Evolutionary conservation across 2,113 vertebrate species (phyloP).

Genomic region (Phyllostomus hastatus): DNA sequence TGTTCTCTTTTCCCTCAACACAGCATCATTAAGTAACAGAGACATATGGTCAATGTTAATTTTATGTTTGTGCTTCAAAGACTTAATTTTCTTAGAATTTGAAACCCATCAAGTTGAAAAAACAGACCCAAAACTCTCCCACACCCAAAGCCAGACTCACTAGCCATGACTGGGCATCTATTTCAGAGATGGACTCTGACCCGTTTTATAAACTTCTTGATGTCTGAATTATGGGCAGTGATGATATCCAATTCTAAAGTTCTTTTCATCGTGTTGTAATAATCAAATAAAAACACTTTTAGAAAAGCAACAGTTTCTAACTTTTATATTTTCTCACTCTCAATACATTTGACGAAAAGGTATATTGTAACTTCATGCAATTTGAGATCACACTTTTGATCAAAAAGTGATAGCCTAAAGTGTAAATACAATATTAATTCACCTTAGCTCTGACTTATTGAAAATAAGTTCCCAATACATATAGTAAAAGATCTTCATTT

Average conservation of each 20-base stretch:
- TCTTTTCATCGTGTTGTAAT: background rate
- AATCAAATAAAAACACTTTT: background rate
- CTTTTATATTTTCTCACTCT: background rate
- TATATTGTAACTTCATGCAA: background rate
- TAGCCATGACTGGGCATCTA: background rate
- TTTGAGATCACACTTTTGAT: background rate
- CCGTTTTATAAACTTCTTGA: background rate
- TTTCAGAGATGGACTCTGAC: background rate
- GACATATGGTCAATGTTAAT: background rate
- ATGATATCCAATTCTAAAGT: background rate
- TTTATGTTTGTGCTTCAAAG: background rate
- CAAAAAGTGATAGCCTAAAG: background rate
- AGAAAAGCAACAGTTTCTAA: background rate
- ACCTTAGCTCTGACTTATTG: background rate
- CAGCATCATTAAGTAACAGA: background rate
- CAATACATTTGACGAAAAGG: background rate
- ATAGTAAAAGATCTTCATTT: background rate
- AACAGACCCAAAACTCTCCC: background rate
- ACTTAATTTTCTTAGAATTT: background rate
- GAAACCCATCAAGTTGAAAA: background rate
- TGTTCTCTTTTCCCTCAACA: background rate
- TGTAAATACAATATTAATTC: background rate
- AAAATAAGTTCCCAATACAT: background rate
- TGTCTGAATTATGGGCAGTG: background rate
- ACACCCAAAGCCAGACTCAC: background rate